These are phyloP conservation scores for Steinernema hermaphroditum DNA, from an alignment of 2,888 invertebrate genomes.

Conservation along the genomic window DNA sequence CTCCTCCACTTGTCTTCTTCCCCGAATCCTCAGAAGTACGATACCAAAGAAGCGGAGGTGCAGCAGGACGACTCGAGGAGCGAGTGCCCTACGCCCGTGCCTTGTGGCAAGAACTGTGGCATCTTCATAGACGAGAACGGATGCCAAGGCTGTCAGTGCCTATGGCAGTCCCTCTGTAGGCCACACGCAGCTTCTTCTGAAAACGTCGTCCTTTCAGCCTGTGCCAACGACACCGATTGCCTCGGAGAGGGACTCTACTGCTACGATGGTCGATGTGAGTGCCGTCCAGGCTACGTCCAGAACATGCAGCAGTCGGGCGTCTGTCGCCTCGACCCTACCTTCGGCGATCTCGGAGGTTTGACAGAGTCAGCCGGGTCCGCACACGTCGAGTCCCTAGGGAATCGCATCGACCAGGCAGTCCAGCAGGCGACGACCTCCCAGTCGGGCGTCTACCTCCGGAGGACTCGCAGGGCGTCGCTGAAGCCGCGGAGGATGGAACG, in stretches of 20 bases:
- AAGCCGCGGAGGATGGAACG: conserved; percentile 54
- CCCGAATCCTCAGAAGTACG: background rate
- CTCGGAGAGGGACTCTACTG: conserved; percentile 53
- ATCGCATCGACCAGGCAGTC: background rate
- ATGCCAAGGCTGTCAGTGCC: conserved; percentile 62
- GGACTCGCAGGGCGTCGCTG: background rate
- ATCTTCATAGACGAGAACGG: conserved; percentile 56
- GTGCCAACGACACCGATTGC: conserved; percentile 55
- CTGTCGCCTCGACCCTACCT: conserved; percentile 32
- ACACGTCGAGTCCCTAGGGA: background rate
- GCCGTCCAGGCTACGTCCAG: conserved; percentile 51
- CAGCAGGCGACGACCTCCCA: background rate
- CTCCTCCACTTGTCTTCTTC: too few species aligned
- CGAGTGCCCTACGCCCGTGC: conserved; percentile 49
- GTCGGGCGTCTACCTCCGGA: background rate
- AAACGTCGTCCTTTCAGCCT: too few species aligned
- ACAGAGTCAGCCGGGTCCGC: too few species aligned
- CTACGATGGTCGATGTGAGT: conserved; percentile 61
- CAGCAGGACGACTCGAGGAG: background rate
- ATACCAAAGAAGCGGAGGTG: background rate
- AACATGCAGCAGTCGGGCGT: conserved; percentile 39
- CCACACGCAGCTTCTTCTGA: too few species aligned
- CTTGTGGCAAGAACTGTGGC: conserved; percentile 60
- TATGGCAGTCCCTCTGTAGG: conserved; percentile 56
- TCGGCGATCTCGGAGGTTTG: background rate